Base-by-base conservation (phyloP, 2,113 vertebrate species). In the Corydoras maculifer region DNA sequence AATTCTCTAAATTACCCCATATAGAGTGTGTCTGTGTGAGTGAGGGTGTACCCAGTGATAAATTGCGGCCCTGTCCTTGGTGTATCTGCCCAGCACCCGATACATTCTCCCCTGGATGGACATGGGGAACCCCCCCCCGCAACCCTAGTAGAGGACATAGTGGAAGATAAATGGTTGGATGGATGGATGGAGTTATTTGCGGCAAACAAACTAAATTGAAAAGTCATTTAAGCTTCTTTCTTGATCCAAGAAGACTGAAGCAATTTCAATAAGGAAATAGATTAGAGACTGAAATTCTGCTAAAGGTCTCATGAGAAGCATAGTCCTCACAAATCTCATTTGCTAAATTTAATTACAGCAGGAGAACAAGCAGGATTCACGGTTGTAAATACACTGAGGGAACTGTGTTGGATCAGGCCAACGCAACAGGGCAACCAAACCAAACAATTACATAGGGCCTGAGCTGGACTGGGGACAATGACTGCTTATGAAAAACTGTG, bases 271-370 rank as follows among this genome's bases (percentile, higher is more conserved):
- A 75, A 14, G 31, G 29, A 62, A 60, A 54, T 43, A 3, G 10
- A 62, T 31, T n/a, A 68, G 65, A 62, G 18, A 2, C 18, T 7
- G 48, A 43, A 48, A 3, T 32, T 13, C 31, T 7, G 18, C 54
- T 66, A 12, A 32, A 15, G 13, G 50, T 78, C 73, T 66, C 68
- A 67, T 60, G 69, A 72, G 49, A 62, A 13, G 58, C 43, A 63
- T 68, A 73, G 66, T 57, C 55, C 13, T 58, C 58, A 51, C 65
- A 65, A 73, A 78, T 69, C 62, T 63, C 54, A 74, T 70, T 75
- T 77, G 31, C 51, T 31, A 53, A 75, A 76, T 74, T 66, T 18
- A 76, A 76, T 78, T 58, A 58, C n/a, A 55, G 51, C 18, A 32
- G 57, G 49, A 64, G 62, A 58, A 66, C 65, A 64, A 58, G 70